Conservation (phyloP, 2,113 vertebrate species). For the Phyllostomus discolor region DNA sequence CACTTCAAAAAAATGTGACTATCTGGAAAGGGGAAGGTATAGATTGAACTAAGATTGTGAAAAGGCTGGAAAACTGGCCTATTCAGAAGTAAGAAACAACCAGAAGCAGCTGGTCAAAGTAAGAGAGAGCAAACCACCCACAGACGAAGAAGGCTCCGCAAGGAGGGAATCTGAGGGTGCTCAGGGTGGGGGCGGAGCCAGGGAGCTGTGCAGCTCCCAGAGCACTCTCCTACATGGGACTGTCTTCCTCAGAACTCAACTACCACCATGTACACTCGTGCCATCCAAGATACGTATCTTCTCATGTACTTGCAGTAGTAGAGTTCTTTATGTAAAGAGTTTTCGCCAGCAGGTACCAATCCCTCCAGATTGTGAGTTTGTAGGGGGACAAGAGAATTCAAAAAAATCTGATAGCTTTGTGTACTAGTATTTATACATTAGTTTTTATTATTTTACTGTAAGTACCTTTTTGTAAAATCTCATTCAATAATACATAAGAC, state of each 20-base stretch:
- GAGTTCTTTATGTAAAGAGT: neutral
- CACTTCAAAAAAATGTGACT: neutral
- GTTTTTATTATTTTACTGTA: neutral
- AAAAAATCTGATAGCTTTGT: neutral
- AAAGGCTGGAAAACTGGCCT: neutral
- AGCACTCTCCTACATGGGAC: rapidly evolving
- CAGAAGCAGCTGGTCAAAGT: neutral
- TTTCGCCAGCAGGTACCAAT: neutral
- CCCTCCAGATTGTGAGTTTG: neutral
- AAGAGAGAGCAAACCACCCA: neutral
- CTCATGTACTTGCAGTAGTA: neutral
- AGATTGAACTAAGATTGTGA: neutral
- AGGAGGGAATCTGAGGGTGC: neutral
- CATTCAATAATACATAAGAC: neutral
- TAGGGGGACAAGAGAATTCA: neutral
- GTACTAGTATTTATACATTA: neutral
- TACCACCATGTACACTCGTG: neutral
- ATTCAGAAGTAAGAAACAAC: neutral
- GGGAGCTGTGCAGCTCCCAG: neutral
- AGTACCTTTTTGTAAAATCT: neutral
- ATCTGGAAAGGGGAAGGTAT: neutral
- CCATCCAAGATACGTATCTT: neutral
- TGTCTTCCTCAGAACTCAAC: too few species aligned
- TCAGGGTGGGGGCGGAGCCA: too few species aligned
- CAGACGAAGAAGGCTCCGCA: neutral